Conservation (phyloP, 2,888 invertebrate species). For the Lissonota sp. region DNA sequence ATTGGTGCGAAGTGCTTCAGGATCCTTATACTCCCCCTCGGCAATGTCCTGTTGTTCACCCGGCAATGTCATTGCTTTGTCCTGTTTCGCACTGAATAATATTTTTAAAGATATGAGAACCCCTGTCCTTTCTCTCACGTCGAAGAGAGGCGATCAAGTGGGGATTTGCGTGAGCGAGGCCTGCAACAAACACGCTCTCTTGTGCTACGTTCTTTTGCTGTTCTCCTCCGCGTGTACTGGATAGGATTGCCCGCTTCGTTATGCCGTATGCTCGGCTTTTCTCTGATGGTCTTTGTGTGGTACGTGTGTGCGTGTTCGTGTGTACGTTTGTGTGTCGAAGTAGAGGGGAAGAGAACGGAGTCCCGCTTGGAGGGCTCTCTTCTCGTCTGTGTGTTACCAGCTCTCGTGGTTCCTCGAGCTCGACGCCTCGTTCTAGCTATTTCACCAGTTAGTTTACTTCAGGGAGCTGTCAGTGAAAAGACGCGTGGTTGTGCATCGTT, state of each 20-base stretch:
- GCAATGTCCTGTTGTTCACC: neutral
- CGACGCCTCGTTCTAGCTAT: constrained; percentile 54
- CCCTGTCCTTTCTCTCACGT: constrained; percentile 81
- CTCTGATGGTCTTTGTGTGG: constrained; percentile 8
- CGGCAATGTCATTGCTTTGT: neutral
- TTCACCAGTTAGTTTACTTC: constrained; percentile 63
- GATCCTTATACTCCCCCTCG: constrained; percentile 5
- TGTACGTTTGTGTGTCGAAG: constrained; percentile 14
- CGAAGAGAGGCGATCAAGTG: constrained; percentile 51
- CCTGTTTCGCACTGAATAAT: neutral
- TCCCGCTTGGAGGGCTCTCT: constrained; percentile 41
- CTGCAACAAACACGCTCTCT: constrained; percentile 16
- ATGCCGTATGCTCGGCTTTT: constrained; percentile 20
- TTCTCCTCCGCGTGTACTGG: constrained; percentile 38
- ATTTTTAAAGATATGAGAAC: constrained; percentile 73
- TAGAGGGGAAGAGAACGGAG: constrained; percentile 53
- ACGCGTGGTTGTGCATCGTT: constrained; percentile 45
- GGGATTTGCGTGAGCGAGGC: constrained; percentile 67
- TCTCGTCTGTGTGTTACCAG: constrained; percentile 44
- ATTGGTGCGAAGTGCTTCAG: neutral
- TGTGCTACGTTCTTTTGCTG: constrained; percentile 45
- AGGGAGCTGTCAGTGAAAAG: constrained; percentile 62
- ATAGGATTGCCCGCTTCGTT: constrained; percentile 42
- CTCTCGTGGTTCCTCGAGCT: constrained; percentile 57
- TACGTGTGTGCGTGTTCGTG: neutral